Percentiles rank a stretch among this genome's conserved stretches.
Evolutionary conservation across 2,113 vertebrate genomes (phyloP).

Genomic region (Gasterosteus nipponicus): DNA sequence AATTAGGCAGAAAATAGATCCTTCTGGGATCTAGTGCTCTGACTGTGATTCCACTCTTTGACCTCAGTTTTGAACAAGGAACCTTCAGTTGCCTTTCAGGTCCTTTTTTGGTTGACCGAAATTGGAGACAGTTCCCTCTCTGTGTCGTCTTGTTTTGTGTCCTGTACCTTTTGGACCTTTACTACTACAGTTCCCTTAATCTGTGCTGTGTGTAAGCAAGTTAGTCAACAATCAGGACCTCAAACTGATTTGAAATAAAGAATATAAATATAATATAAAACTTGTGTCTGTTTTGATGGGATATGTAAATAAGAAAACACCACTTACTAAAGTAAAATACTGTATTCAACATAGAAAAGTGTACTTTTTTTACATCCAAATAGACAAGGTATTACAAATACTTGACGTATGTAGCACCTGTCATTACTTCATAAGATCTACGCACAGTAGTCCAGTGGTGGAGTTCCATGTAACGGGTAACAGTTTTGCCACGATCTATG

Average conservation of each 20-base stretch:
- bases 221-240: slow-evolving; percentile 54
- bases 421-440: background rate
- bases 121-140: slow-evolving; percentile 43
- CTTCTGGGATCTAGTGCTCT: slow-evolving; percentile 5
- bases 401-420: slow-evolving; percentile 7
- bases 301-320: slow-evolving; percentile 13
- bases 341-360: slow-evolving; percentile 19
- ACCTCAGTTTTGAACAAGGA: slow-evolving; percentile 46
- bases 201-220: slow-evolving; percentile 53
- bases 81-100: slow-evolving; percentile 50
- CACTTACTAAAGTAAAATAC: slow-evolving; percentile 12
- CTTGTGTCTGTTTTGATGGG: background rate
- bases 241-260: slow-evolving; percentile 73
- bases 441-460: background rate
- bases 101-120: slow-evolving; percentile 34
- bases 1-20: slow-evolving; percentile 16
- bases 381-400: slow-evolving; percentile 2
- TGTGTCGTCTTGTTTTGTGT: slow-evolving; percentile 36
- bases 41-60: slow-evolving; percentile 14
- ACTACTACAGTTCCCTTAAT: slow-evolving; percentile 57
- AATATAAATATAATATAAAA: slow-evolving; percentile 13
- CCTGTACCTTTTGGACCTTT: slow-evolving; percentile 31
- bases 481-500: slow-evolving; percentile 16
- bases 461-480: background rate
- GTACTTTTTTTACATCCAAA: slow-evolving; percentile 1